These are phyloP conservation scores for Nesidiocoris tenuis DNA, from an alignment of 2,888 invertebrate species.

Conservation along the genomic window DNA sequence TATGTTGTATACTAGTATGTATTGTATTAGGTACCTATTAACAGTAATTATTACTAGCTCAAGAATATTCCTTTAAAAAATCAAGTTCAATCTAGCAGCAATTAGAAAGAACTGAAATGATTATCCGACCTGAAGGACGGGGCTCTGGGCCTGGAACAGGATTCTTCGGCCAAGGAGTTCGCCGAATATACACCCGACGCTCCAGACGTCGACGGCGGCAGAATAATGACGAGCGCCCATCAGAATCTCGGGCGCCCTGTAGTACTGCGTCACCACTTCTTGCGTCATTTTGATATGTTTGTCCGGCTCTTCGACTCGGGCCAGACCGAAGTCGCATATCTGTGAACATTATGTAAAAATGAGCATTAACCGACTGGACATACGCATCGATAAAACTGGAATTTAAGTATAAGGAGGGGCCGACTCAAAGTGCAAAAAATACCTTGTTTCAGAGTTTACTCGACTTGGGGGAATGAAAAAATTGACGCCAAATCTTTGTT, in stretches of 20 bases:
- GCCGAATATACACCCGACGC: conserved; percentile 98
- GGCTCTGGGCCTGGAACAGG: conserved; percentile 96
- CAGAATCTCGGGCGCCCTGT: conserved; percentile 96
- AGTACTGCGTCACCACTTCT: conserved; percentile 99
- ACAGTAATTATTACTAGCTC: too few species aligned
- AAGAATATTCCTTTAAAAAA: background rate
- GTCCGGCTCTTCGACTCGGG: conserved; percentile 94
- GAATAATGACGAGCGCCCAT: conserved; percentile 99
- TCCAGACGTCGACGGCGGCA: conserved; percentile 97
- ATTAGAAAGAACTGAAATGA: background rate
- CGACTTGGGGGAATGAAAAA: too few species aligned
- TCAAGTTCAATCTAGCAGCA: background rate
- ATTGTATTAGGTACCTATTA: too few species aligned
- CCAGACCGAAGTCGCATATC: conserved; percentile 99
- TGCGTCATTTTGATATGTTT: conserved; percentile 95
- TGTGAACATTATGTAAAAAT: conserved; percentile 55
- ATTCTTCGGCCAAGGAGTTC: conserved; percentile 93
- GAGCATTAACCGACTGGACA: too few species aligned
- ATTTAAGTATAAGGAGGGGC: too few species aligned
- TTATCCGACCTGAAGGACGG: conserved; percentile 80
- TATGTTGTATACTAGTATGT: too few species aligned
- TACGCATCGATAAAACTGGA: too few species aligned
- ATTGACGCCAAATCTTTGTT: too few species aligned
- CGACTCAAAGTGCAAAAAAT: too few species aligned
- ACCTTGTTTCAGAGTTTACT: too few species aligned